phyloP scores from a whole-genome alignment of 2,888 invertebrate genomes.

The Sphaeridia pumilis region DNA sequence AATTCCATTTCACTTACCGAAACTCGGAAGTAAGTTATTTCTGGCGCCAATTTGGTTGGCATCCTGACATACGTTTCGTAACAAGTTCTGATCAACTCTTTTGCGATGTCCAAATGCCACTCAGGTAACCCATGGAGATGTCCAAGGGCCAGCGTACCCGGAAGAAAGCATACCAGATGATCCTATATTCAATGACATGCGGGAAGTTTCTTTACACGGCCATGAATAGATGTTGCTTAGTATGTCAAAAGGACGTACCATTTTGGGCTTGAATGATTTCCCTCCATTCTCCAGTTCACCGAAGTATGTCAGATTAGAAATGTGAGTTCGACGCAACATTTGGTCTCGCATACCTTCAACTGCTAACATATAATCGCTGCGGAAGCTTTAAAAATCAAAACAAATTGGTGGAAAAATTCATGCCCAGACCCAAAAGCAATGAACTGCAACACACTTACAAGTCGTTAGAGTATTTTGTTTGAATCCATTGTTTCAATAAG shows the following conservation, averaged over 20 bases:
- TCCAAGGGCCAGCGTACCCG: conserved; percentile 85
- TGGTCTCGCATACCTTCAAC: conserved; percentile 71
- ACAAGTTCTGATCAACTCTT: conserved; percentile 80
- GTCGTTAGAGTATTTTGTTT: conserved; percentile 81
- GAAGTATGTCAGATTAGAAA: conserved; percentile 70
- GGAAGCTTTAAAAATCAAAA: conserved; percentile 55
- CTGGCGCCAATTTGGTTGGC: conserved; percentile 88
- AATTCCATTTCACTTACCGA: too few relatives aligned
- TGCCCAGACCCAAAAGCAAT: too few relatives aligned
- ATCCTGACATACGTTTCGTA: conserved; percentile 87
- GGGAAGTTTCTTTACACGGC: too few relatives aligned
- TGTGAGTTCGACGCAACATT: conserved; percentile 60
- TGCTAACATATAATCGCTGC: conserved; percentile 71
- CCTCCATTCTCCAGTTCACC: conserved; percentile 80
- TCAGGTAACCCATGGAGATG: conserved; percentile 72
- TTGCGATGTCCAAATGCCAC: conserved; percentile 74
- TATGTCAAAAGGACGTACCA: conserved; percentile 46
- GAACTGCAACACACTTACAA: too few relatives aligned
- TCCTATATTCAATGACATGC: too few relatives aligned
- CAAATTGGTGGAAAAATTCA: too few relatives aligned
- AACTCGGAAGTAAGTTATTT: conserved; percentile 89
- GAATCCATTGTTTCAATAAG: conserved; percentile 93
- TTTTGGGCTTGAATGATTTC: conserved; percentile 78
- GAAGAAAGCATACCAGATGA: conserved; percentile 89
- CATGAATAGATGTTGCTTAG: background rate